Conservation (phyloP, 2,888 invertebrate genomes). For the Erebia palarica region DNA sequence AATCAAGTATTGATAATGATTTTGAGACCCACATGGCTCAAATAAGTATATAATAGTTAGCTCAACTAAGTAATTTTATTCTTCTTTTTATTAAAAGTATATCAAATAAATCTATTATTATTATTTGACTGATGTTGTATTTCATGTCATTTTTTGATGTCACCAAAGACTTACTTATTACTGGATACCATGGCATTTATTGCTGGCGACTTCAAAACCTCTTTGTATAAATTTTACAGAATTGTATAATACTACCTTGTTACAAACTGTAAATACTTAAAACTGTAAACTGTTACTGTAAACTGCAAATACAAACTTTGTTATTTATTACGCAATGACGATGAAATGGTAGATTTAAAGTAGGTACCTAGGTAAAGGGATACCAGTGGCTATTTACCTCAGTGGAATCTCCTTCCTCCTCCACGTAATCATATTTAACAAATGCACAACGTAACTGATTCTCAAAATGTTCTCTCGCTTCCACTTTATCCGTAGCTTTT, state of each 20-base stretch:
- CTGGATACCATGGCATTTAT: too few species aligned
- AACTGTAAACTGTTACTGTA: too few species aligned
- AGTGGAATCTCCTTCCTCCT: conserved; percentile 67
- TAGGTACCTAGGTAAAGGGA: neutral
- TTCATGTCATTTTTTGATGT: too few species aligned
- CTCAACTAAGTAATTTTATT: neutral
- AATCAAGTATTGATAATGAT: conserved; percentile 18
- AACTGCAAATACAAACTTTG: too few species aligned
- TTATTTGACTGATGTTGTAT: neutral
- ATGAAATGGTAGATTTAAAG: neutral
- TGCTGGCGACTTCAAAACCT: too few species aligned
- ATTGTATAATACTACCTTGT: too few species aligned
- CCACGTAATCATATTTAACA: conserved; percentile 63
- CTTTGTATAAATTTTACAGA: too few species aligned
- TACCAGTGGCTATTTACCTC: conserved; percentile 56
- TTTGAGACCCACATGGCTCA: conserved; percentile 22
- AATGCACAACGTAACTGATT: conserved; percentile 72
- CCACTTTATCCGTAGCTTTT: conserved; percentile 60
- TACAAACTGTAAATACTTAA: too few species aligned
- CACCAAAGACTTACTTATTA: too few species aligned
- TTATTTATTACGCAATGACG: too few species aligned
- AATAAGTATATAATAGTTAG: neutral
- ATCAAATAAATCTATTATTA: neutral
- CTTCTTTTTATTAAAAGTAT: too few species aligned
- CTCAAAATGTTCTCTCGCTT: conserved; percentile 72